A percentile compares a stretch with the other conserved stretches of the same genome.
Evolutionary conservation across 2,113 vertebrate species (phyloP).

Genomic region (Tachycineta bicolor): DNA sequence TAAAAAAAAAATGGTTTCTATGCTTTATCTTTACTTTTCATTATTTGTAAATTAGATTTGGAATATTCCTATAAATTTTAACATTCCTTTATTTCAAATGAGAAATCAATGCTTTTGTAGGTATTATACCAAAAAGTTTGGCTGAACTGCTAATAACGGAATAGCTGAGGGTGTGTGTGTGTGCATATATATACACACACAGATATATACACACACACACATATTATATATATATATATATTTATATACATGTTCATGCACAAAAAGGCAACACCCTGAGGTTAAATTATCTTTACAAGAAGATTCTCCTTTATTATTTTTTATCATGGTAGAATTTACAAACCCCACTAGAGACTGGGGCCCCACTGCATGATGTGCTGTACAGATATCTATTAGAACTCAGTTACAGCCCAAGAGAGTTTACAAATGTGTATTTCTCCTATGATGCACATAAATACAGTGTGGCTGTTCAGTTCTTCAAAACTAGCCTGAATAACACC

Average conservation of each 20-base stretch:
- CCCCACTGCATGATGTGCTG: background rate
- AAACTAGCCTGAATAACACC: background rate
- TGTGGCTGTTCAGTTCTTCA: constrained; percentile 1
- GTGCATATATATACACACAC: too few relatives aligned
- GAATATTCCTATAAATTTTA: background rate
- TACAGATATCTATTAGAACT: constrained; percentile 21
- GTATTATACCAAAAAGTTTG: background rate
- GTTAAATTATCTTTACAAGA: background rate
- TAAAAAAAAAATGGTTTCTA: background rate
- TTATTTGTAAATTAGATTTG: background rate
- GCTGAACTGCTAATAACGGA: background rate
- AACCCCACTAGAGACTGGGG: background rate
- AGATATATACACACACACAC: too few relatives aligned
- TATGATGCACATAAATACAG: constrained; percentile 18
- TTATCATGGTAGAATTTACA: constrained; percentile 28
- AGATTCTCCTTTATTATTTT: constrained; percentile 22
- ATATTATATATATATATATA: too few relatives aligned
- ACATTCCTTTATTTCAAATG: background rate
- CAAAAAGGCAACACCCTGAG: constrained; percentile 28
- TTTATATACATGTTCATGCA: background rate
- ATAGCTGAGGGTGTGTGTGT: background rate
- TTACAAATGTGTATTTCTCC: constrained; percentile 26
- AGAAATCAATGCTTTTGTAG: background rate
- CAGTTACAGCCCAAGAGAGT: background rate
- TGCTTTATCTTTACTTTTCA: background rate